Evolutionary conservation across 2,113 vertebrate genomes (phyloP), one percentile per base, ranked within the genome.

Genomic region (Phyllopteryx taeniolatus): DNA sequence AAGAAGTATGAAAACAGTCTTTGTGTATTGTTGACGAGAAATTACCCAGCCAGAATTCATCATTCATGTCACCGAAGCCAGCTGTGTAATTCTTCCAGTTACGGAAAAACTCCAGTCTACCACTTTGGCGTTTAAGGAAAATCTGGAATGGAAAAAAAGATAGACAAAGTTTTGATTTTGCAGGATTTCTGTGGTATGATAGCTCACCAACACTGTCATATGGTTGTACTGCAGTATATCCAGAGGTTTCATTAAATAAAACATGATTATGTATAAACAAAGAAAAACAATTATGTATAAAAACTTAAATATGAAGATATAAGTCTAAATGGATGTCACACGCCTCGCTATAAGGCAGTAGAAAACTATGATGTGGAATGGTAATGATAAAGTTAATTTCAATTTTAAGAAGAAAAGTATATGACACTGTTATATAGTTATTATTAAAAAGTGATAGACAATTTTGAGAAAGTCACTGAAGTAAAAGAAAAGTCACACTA

Each of bases 31-130:
- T 64, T 68, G 49, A n/a, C 2, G n/a, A 27, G 47, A 70, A 65
- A 62, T 78, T 91, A 98, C 98, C 98, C 12, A 99, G 91, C 96
- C 97, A 99, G 93, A 99, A 99, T 87, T 99, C 98, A 76, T 96
- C 95, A 1, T 86, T 92, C 83, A 90, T 94, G 86, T 99, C 94
- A 47, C 97, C 98, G 71, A 99, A 99, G 2, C 96, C 98, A 67
- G 86, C 86, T 1, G 94, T 92, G 0, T 99, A 99, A 71, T 94
- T 93, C 85, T 93, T 99, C 98, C 97, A 99, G 91, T 98, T 96
- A 74, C 83, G 92, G 86, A 98, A 98, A 91, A 99, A 99, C 78
- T 99, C 94, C 47, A 96, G 85, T 57, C 72, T 93, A 7, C 98
- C 98, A 0, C 96, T 95, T 79, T 95, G 95, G 19, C 97, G 94